Evolutionary conservation across 2,888 invertebrate genomes (phyloP), one percentile per base, ranked within the genome.

Genomic region (Endotricha flammealis): DNA sequence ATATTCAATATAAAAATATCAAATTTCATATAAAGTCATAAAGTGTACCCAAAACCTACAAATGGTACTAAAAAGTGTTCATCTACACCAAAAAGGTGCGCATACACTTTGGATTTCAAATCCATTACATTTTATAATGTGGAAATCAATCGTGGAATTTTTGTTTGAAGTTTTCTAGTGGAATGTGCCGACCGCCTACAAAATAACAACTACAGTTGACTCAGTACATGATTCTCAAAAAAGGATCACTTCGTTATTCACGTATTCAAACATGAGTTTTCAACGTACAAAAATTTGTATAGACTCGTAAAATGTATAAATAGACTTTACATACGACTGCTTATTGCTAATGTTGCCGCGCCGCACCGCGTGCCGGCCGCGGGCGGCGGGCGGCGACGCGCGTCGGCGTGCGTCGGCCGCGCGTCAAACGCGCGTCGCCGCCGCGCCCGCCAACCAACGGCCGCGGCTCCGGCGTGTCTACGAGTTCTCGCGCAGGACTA

Each of bases 41-140:
- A 86, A 86, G 82, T 85, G 86, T 86, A 86, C 86, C 86, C 86
- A 86, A 86, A 86, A 85, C 83, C 85, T 86, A 86, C 85, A 79
- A 80, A 81, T 77, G 83, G 85, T 85, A 85, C 83, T 83, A 80
- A 82, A 80, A 82, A 74, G 81, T 79, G 76, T 64, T 72, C 64
- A 52, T 53, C 59, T 53, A 69, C 82, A 76, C 83, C 80, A 79
- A 83, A 76, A 83, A 69, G 74, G 80, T 73, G 78, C 62, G 63
- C 51, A 29, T 44, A 67, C 74, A 70, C 74, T 66, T 68, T 64
- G 81, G 80, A 82, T 80, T 78, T 74, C 70, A 67, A 79, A 81
- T 82, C 83, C 82, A 66, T 75, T 75, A 67, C 67, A 69, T 75
- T 77, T 77, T 57, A 74, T 75, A 78, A 75, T 78, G 78, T 81